Percentiles rank a stretch among this genome's conserved stretches.
Conservation (phyloP, 2,888 invertebrate species). For the Pristionchus exspectatus region DNA sequence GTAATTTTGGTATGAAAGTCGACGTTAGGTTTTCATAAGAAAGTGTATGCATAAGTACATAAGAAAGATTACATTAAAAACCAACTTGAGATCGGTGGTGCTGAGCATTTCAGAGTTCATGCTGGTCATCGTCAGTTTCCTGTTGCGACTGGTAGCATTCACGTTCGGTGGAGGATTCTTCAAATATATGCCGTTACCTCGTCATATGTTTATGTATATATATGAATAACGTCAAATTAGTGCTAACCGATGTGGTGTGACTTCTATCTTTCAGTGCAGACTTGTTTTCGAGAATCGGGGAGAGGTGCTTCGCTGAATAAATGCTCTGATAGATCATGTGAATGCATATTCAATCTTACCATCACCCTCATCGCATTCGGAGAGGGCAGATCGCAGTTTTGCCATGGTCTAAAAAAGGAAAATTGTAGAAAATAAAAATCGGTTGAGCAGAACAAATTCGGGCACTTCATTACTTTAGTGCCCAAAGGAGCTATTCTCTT, state of each 20-base stretch:
- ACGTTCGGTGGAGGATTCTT: not conserved
- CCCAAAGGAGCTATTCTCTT: too few relatives aligned
- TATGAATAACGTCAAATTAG: too few relatives aligned
- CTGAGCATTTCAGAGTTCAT: constrained; percentile 70
- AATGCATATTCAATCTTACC: not conserved
- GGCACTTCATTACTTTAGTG: too few relatives aligned
- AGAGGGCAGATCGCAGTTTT: constrained; percentile 64
- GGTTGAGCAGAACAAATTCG: not conserved
- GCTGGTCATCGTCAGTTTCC: constrained; percentile 57
- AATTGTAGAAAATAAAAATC: not conserved
- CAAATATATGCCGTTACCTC: not conserved
- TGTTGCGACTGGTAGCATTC: not conserved
- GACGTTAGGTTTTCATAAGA: not conserved
- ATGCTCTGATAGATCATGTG: too few relatives aligned
- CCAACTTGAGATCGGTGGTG: constrained; percentile 65
- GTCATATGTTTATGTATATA: not conserved
- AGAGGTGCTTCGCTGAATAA: constrained; percentile 1
- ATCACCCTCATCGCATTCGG: constrained; percentile 64
- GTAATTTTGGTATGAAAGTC: not conserved
- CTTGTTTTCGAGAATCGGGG: constrained; percentile 46
- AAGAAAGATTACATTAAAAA: not conserved
- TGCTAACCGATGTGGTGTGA: not conserved
- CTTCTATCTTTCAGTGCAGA: not conserved
- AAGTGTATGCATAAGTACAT: too few relatives aligned
- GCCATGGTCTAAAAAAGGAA: constrained; percentile 54